phyloP scores from a whole-genome alignment of 2,797 vertebrate species.

The Takifugu rubripes region DNA sequence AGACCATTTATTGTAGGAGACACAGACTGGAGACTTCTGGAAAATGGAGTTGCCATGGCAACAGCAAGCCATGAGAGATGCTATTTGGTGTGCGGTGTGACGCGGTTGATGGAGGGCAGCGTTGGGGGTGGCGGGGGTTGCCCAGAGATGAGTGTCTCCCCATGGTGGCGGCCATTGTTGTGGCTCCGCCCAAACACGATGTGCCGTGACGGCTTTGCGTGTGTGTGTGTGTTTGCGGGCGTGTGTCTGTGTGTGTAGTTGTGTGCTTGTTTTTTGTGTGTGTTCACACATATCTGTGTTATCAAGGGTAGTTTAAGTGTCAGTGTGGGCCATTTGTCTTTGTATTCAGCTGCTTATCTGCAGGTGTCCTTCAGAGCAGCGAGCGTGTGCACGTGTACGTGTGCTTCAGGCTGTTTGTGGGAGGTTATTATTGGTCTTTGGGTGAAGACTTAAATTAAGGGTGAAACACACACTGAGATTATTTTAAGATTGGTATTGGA shows the following conservation, averaged over 20 bases:
- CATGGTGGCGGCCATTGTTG: not conserved
- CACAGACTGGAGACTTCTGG: conserved; percentile 71
- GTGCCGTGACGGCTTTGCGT: conserved; percentile 17
- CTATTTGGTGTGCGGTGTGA: conserved; percentile 66
- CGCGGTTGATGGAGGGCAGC: conserved; percentile 43
- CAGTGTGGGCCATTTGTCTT: not conserved
- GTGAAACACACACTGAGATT: too few species aligned
- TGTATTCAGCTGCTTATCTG: not conserved
- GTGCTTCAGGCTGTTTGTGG: not conserved
- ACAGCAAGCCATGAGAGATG: conserved; percentile 74
- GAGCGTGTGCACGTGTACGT: conserved; percentile 9
- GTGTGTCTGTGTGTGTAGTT: not conserved
- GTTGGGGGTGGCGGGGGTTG: conserved; percentile 34
- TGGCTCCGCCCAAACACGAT: conserved; percentile 25
- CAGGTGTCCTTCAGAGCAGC: not conserved
- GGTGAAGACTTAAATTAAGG: too few species aligned
- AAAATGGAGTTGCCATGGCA: conserved; percentile 79
- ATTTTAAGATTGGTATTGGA: too few species aligned
- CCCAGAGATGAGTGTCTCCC: conserved; percentile 48
- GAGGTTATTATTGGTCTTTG: too few species aligned
- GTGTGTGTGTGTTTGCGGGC: conserved; percentile 5
- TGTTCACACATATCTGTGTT: not conserved
- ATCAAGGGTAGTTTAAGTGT: not conserved
- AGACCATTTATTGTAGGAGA: conserved; percentile 70
- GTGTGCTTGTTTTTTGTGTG: conserved; percentile 1